These are phyloP conservation scores for Taurulus bubalis DNA, from an alignment of 2,113 vertebrate genomes.

Conservation along the genomic window DNA sequence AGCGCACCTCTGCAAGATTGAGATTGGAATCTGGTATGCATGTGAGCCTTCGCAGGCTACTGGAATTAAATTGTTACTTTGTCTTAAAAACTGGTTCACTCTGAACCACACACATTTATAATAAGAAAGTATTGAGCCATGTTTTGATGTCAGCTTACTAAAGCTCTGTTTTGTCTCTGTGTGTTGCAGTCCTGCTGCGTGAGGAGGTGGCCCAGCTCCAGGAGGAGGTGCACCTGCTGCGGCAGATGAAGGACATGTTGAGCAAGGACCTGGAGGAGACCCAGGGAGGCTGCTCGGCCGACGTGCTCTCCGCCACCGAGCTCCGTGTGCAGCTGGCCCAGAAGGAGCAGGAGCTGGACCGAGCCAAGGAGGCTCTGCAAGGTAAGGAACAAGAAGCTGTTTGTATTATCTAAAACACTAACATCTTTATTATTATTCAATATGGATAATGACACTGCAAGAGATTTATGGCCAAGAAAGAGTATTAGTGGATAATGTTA, in stretches of 20 bases:
- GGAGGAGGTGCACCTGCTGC: conserved; percentile 96
- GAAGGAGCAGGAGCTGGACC: conserved; percentile 95
- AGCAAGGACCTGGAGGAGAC: conserved; percentile 96
- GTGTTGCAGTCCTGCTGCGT: conserved; percentile 88
- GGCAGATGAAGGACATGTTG: conserved; percentile 99
- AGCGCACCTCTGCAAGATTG: background rate
- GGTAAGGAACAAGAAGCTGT: conserved; percentile 81
- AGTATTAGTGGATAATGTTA: background rate
- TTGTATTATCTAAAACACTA: conserved; percentile 22
- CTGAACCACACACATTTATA: background rate
- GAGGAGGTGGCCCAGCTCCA: conserved; percentile 97
- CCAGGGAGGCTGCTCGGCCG: conserved; percentile 89
- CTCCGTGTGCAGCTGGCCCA: conserved; percentile 96
- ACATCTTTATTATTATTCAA: background rate
- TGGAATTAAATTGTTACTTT: conserved; percentile 8
- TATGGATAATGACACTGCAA: background rate
- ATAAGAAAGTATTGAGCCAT: background rate
- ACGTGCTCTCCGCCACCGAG: conserved; percentile 94
- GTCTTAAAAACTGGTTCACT: background rate
- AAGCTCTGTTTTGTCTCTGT: conserved; percentile 17
- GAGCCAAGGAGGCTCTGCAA: conserved; percentile 96
- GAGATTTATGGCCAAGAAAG: background rate
- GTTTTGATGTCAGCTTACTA: background rate
- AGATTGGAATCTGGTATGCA: conserved; percentile 1
- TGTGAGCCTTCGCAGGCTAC: background rate